Evolutionary conservation across 1,140 invertebrate species (phyloP).

Genomic region (Mamestra configurata): DNA sequence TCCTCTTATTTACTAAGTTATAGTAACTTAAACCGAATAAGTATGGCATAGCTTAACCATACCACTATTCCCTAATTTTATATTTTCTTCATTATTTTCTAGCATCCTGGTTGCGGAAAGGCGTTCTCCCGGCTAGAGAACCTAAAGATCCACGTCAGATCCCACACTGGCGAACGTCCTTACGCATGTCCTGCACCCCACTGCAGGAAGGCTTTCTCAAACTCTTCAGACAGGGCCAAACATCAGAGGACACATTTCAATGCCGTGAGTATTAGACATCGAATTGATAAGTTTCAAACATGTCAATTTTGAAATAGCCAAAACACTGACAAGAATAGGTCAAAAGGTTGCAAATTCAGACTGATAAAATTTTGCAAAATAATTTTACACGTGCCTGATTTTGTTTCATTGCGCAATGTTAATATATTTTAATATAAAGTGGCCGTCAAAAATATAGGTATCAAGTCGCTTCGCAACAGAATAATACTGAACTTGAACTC

Average conservation of each 20-base stretch:
- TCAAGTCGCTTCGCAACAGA: background rate
- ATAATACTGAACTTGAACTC: background rate
- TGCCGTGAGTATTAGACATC: constrained; percentile 91
- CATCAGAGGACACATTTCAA: constrained; percentile 99
- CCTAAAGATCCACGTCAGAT: constrained; percentile 97
- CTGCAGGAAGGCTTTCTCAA: constrained; percentile 98
- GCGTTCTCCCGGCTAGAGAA: constrained; percentile 98
- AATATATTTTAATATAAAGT: background rate
- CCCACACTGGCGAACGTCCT: constrained; percentile 97
- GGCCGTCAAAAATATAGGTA: background rate
- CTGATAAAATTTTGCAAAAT: background rate
- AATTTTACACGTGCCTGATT: background rate
- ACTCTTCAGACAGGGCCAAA: constrained; percentile 98
- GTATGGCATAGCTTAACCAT: background rate
- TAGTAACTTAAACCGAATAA: too few relatives aligned
- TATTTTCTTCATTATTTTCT: constrained; percentile 61
- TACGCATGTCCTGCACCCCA: constrained; percentile 95
- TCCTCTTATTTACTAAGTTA: too few relatives aligned
- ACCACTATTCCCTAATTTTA: background rate
- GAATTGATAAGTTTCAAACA: too few relatives aligned
- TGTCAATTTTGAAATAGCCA: too few relatives aligned
- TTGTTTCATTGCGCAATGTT: background rate
- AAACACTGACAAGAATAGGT: too few relatives aligned
- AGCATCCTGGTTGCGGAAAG: constrained; percentile 97
- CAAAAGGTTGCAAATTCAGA: background rate